Evolutionary conservation across 2,888 invertebrate species (phyloP).

Genomic region (Drosophila pegasa): DNA sequence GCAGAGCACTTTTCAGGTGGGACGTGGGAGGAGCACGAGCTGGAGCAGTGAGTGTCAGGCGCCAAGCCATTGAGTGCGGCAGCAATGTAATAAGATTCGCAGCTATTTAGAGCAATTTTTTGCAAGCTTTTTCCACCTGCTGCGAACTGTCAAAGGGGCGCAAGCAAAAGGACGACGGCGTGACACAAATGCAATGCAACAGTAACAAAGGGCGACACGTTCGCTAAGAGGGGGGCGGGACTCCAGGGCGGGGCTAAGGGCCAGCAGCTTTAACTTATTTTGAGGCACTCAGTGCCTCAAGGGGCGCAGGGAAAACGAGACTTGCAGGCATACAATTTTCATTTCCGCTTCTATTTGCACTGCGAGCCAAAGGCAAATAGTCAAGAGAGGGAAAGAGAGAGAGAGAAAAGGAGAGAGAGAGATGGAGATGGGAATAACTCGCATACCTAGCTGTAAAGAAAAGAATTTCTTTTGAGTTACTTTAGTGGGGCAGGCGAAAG

Average conservation of each 20-base stretch:
- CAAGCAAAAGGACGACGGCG: conserved; percentile 42
- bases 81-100: conserved; percentile 62
- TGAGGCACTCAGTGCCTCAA: conserved; percentile 30
- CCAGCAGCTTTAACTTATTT: conserved; percentile 62
- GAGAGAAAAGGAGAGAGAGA: background rate
- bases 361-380: conserved; percentile 51
- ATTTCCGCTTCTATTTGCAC: conserved; percentile 69
- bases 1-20: too few species aligned
- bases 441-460: conserved; percentile 57
- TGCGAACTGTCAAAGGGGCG: conserved; percentile 45
- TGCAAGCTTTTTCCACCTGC: conserved; percentile 40
- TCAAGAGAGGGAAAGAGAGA: background rate
- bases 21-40: too few species aligned
- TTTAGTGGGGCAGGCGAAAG: conserved; percentile 42
- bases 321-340: conserved; percentile 68
- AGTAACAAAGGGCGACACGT: conserved; percentile 46
- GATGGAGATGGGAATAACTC: conserved; percentile 2
- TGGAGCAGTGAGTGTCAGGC: background rate
- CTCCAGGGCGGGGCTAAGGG: conserved; percentile 4
- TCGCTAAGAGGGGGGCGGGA: background rate
- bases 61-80: conserved; percentile 17
- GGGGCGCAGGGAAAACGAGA: conserved; percentile 18
- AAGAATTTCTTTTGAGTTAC: conserved; percentile 72
- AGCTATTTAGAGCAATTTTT: conserved; percentile 67
- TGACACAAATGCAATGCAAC: conserved; percentile 65